These are phyloP conservation scores for Dinomys branickii DNA, from an alignment of 2,113 vertebrate genomes.

Conservation along the genomic window DNA sequence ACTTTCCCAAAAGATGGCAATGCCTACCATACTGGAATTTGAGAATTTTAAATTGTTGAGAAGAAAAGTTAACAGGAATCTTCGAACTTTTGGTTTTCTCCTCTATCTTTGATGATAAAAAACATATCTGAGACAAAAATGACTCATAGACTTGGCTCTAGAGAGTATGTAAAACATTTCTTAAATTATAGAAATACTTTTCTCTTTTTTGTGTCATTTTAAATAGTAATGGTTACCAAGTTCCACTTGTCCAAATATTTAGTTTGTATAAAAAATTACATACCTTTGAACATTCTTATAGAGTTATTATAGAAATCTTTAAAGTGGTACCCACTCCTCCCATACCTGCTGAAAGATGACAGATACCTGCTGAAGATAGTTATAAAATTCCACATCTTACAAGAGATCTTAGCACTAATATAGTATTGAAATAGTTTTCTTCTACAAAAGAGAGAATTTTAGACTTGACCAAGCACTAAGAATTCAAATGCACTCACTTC, in stretches of 20 bases:
- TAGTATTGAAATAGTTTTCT: background rate
- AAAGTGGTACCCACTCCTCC: background rate
- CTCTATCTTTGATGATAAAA: background rate
- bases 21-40: background rate
- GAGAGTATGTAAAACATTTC: background rate
- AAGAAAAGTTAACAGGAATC: background rate
- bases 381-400: background rate
- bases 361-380: too few relatives aligned
- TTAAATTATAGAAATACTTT: background rate
- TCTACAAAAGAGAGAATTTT: slow-evolving; percentile 7
- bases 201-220: background rate
- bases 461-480: background rate
- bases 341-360: background rate
- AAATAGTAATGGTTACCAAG: background rate
- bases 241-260: background rate
- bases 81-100: background rate
- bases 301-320: background rate
- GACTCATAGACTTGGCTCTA: background rate
- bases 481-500: background rate
- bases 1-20: background rate
- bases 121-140: background rate
- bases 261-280: background rate
- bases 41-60: background rate
- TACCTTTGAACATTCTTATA: background rate
- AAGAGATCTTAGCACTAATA: background rate